phyloP scores from a whole-genome alignment of 2,888 invertebrate genomes.

The Limnephilus auricula region DNA sequence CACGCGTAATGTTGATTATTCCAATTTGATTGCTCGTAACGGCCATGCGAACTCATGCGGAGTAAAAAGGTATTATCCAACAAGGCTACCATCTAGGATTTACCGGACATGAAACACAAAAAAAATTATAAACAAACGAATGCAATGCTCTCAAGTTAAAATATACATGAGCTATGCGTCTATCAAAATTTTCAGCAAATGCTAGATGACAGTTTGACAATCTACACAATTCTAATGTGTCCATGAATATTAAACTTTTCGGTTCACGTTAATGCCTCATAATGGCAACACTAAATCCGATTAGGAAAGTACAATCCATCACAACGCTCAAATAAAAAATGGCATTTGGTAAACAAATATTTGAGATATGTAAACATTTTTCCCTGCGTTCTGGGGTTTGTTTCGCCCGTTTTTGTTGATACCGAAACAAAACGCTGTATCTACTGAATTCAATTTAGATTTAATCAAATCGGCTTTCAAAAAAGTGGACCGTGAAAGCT shows the following conservation, averaged over 20 bases:
- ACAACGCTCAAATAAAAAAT: background rate
- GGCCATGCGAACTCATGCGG: too few species aligned
- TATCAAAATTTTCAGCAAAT: background rate
- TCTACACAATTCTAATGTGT: background rate
- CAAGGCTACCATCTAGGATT: too few species aligned
- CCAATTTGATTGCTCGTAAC: too few species aligned
- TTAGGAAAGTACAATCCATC: background rate
- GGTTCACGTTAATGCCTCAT: background rate
- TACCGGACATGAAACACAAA: too few species aligned
- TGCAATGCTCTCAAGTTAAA: too few species aligned
- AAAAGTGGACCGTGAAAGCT: conserved; percentile 51
- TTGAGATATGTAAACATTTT: background rate
- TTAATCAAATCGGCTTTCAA: conserved; percentile 35
- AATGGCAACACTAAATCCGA: background rate
- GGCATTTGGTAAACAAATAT: background rate
- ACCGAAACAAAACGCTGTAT: conserved; percentile 23
- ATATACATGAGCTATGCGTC: too few species aligned
- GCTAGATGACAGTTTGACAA: background rate
- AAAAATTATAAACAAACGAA: too few species aligned
- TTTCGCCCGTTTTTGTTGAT: background rate
- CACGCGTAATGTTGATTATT: too few species aligned
- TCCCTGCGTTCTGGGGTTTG: background rate
- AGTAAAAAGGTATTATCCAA: too few species aligned
- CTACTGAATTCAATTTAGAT: conserved; percentile 34
- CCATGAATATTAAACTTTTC: background rate